These are phyloP conservation scores for Capromys pilorides DNA, from an alignment of 2,797 vertebrate species.

Conservation along the genomic window DNA sequence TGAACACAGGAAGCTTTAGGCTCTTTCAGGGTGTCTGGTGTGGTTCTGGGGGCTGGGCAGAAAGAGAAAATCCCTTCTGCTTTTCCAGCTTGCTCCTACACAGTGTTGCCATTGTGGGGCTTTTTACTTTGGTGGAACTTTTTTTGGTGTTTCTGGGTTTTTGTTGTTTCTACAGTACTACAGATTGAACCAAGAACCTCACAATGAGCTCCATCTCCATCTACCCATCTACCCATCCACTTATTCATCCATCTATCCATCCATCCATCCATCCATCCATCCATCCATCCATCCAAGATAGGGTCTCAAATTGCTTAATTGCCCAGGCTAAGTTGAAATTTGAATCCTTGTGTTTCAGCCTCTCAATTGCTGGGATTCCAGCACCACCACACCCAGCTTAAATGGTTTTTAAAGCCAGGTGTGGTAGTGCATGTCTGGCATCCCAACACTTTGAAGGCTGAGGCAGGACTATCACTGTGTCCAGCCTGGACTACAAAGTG, in stretches of 20 bases:
- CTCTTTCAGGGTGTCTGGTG: neutral
- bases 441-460: too few species aligned
- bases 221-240: neutral
- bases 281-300: neutral
- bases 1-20: neutral
- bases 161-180: neutral
- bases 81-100: neutral
- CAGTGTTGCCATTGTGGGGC: neutral
- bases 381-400: too few species aligned
- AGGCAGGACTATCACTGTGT: too few species aligned
- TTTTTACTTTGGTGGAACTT: neutral
- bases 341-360: neutral
- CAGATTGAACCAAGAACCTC: neutral
- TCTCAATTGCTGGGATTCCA: neutral
- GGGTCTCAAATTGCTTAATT: neutral
- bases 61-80: neutral
- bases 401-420: neutral
- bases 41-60: neutral
- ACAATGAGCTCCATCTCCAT: neutral
- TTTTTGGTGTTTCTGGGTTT: neutral
- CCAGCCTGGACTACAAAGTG: too few species aligned
- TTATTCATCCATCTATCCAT: neutral
- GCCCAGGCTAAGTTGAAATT: neutral
- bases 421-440: too few species aligned
- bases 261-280: neutral